These are phyloP conservation scores for Synchiropus splendidus DNA, from an alignment of 2,113 vertebrate species.

Conservation along the genomic window DNA sequence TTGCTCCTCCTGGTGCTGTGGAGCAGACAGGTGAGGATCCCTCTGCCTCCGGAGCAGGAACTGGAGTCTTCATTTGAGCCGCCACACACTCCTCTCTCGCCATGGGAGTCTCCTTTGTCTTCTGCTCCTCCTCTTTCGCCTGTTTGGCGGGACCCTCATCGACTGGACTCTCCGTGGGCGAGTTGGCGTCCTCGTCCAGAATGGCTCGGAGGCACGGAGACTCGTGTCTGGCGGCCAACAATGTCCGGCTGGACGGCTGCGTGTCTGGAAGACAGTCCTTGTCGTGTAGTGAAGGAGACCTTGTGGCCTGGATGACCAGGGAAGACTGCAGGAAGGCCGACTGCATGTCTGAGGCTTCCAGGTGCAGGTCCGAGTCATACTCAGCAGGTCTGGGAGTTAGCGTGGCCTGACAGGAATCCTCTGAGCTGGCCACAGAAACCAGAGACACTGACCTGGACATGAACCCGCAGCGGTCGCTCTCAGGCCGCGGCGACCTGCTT, in stretches of 20 bases:
- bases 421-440: constrained; percentile 87
- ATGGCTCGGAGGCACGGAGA: constrained; percentile 76
- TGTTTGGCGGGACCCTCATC: constrained; percentile 66
- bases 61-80: constrained; percentile 48
- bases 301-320: constrained; percentile 76
- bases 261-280: constrained; percentile 75
- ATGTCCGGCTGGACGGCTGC: constrained; percentile 64
- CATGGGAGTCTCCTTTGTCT: constrained; percentile 56
- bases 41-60: constrained; percentile 59
- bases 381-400: constrained; percentile 79
- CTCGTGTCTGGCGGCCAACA: constrained; percentile 64
- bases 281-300: constrained; percentile 80
- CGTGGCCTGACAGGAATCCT: constrained; percentile 84
- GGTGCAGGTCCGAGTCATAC: constrained; percentile 83
- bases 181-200: constrained; percentile 79
- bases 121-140: constrained; percentile 58
- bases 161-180: constrained; percentile 67
- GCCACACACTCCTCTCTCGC: constrained; percentile 51
- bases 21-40: constrained; percentile 45
- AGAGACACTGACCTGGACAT: constrained; percentile 86
- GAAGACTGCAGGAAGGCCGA: constrained; percentile 84
- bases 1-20: constrained; percentile 25
- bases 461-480: constrained; percentile 76
- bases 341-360: constrained; percentile 85
- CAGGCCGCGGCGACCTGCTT: constrained; percentile 80